Evolutionary conservation across 2,113 vertebrate genomes (phyloP), one percentile per base, ranked within the genome.

Genomic region (Mustelus asterias): DNA sequence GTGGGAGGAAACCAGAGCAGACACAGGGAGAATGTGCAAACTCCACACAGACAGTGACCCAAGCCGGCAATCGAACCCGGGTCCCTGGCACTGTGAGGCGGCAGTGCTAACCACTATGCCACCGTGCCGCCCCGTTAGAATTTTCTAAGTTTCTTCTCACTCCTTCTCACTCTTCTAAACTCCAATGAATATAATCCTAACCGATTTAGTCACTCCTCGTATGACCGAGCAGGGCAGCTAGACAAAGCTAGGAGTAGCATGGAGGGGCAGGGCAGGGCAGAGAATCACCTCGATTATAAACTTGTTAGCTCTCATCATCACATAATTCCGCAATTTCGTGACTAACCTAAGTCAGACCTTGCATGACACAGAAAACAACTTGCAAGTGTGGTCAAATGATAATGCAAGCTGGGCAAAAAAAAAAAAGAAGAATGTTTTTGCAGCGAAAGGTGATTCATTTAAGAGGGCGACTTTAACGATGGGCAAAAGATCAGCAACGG

Each of bases 351-450:
- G 48, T 10, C 60, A 93, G 33, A 11, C 33, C 63, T 65, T 37
- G 60, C 58, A 93, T 67, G 89, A 93, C 60, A 65, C 63, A n/a
- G 89, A 65, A 93, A 93, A 20, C 89, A 93, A 65, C 18, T 63
- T 65, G 14, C 7, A 65, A 58, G 54, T 67, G 89, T 67, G 89
- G 60, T 65, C 89, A 93, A 93, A 67, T 93, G 65, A 65, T 65
- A 93, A 37, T 65, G 89, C 89, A 93, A 93, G 89, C 60, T 65
- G 33, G 60, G 58, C 89, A 93, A 65, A 93, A 93, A 90, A 60
- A 33, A 90, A 92, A 20, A 9, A 54, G 20, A 86, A 88, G 9
- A 3, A 16, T 20, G 33, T 93, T 14, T 16, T 67, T 65, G 89
- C 89, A 67, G 60, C 0, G 16, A 65, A 93, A 37, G 60, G 60